phyloP scores from a whole-genome alignment of 2,888 invertebrate species.

The Doris montereyensis region DNA sequence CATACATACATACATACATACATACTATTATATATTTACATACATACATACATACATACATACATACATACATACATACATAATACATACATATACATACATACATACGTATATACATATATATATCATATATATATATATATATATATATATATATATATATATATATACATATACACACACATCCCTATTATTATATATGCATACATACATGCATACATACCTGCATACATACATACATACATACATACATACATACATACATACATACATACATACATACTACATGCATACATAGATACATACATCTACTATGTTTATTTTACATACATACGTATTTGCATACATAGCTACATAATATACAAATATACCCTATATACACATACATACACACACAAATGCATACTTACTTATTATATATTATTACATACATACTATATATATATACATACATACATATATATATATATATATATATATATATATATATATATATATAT shows the following conservation, averaged over 20 bases:
- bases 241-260: neutral
- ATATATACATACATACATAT: neutral
- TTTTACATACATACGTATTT: neutral
- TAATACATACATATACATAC: conserved; percentile 14
- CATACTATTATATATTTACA: no score
- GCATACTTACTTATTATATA: neutral
- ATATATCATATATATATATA: conserved; percentile 25
- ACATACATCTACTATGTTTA: neutral
- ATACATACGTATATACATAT: conserved; percentile 25
- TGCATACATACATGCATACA: conserved; percentile 24
- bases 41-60: no score
- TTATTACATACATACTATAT: neutral
- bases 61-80: no score
- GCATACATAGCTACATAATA: neutral
- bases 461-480: conserved; percentile 2
- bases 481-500: neutral
- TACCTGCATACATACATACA: neutral
- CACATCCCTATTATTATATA: neutral
- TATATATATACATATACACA: conserved; percentile 4
- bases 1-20: no score
- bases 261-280: neutral
- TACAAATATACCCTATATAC: neutral
- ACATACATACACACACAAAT: neutral
- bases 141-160: conserved; percentile 23
- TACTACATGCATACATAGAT: neutral